Percentiles rank a stretch among this genome's conserved stretches.
These are phyloP conservation scores for Coracopsis vasa DNA, from an alignment of 2,113 vertebrate genomes.

Conservation along the genomic window DNA sequence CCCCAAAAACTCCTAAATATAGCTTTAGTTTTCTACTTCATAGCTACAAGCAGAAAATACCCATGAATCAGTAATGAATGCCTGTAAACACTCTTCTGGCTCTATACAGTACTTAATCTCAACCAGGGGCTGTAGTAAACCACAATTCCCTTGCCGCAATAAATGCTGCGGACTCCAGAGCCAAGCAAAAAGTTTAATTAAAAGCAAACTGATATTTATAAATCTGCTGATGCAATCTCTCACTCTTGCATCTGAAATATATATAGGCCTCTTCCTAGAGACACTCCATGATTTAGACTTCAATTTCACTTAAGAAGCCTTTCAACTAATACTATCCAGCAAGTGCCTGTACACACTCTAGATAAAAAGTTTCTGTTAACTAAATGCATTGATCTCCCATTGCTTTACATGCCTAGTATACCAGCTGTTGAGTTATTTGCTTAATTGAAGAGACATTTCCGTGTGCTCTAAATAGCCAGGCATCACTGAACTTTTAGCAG, in stretches of 20 bases:
- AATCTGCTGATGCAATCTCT: neutral
- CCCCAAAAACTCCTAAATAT: neutral
- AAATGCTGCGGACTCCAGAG: conserved; percentile 1
- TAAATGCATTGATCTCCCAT: neutral
- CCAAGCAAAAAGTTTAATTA: neutral
- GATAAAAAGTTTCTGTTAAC: neutral
- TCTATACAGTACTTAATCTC: neutral
- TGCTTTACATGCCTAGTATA: neutral
- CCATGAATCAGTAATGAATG: neutral
- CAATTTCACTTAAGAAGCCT: neutral
- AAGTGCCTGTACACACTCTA: neutral
- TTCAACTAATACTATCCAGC: neutral
- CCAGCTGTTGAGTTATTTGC: neutral
- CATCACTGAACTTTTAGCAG: neutral
- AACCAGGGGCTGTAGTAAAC: neutral
- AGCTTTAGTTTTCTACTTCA: neutral
- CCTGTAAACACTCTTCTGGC: neutral
- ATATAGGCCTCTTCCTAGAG: neutral
- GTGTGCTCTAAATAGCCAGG: neutral
- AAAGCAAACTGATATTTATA: neutral
- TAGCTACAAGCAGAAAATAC: neutral
- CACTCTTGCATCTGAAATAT: neutral
- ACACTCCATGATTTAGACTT: neutral
- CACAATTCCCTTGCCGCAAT: neutral
- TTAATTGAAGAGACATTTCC: neutral